A percentile compares a stretch with the other conserved stretches of the same genome.
These are phyloP conservation scores for Oophaga pumilio DNA, from an alignment of 2,113 vertebrate genomes.

Conservation along the genomic window DNA sequence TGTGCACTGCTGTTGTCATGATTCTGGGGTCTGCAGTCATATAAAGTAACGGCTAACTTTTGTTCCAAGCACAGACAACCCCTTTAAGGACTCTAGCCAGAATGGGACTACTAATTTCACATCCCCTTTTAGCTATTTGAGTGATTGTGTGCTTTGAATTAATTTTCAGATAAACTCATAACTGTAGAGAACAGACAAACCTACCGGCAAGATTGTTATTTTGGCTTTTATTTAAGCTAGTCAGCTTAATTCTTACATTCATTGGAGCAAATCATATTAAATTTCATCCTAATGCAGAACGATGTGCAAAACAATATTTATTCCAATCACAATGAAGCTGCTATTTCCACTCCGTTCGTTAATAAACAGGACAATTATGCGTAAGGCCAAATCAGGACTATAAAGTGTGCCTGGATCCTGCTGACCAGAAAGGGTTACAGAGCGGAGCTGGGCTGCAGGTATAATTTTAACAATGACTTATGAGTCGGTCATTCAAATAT, in stretches of 20 bases:
- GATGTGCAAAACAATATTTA: conserved; percentile 42
- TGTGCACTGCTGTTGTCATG: no score
- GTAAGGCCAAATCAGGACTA: neutral
- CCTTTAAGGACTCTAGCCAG: no score
- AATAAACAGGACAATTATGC: conserved; percentile 44
- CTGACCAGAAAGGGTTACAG: neutral
- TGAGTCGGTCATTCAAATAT: conserved; percentile 49
- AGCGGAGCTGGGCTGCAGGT: neutral
- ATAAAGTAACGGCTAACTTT: no score
- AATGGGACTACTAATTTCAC: no score
- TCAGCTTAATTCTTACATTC: neutral
- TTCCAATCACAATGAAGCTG: conserved; percentile 11
- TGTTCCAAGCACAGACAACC: no score
- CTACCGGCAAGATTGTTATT: neutral
- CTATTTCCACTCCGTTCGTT: neutral
- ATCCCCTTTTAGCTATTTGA: neutral
- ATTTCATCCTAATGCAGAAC: conserved; percentile 14
- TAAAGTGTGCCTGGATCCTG: neutral
- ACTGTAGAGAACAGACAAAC: neutral
- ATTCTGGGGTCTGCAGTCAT: no score
- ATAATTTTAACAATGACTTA: conserved; percentile 48
- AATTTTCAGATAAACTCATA: neutral
- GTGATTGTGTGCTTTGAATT: neutral
- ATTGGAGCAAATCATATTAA: conserved; percentile 46
- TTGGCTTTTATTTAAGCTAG: neutral